A percentile compares a stretch with the other conserved stretches of the same genome.
Conservation (phyloP, 1,140 invertebrate species). For the Drosophila guanche region DNA sequence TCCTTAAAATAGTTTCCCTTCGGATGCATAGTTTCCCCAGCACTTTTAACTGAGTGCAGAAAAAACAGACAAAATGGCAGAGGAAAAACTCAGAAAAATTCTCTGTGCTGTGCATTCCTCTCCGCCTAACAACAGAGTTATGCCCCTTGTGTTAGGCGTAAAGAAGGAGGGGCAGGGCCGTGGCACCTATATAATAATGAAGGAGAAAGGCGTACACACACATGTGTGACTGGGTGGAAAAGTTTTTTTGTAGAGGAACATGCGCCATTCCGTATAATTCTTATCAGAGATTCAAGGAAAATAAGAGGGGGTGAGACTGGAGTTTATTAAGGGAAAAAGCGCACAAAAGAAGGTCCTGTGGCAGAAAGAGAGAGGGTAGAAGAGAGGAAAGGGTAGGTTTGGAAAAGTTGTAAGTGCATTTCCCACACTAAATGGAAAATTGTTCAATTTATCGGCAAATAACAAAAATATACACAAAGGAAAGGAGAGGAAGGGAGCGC, state of each 20-base stretch:
- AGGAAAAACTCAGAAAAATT: conserved; percentile 36
- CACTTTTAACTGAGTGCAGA: background rate
- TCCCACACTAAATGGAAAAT: conserved; percentile 66
- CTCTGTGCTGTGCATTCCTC: conserved; percentile 47
- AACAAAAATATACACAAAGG: conserved; percentile 28
- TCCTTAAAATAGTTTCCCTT: conserved; percentile 36
- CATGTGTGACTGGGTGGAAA: conserved; percentile 12
- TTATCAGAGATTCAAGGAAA: conserved; percentile 38
- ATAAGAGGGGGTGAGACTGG: conserved; percentile 4
- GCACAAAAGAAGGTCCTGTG: conserved; percentile 15
- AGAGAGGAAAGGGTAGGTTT: background rate
- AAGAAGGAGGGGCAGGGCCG: conserved; percentile 18
- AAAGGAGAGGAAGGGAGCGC: too few species aligned
- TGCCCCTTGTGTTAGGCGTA: conserved; percentile 9
- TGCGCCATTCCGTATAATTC: conserved; percentile 43
- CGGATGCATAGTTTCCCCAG: conserved; percentile 19
- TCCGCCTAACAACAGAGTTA: conserved; percentile 38
- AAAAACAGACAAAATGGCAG: conserved; percentile 29
- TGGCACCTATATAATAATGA: conserved; percentile 42
- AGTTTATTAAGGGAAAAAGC: conserved; percentile 60
- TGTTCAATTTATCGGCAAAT: conserved; percentile 65
- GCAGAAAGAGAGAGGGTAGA: conserved; percentile 6
- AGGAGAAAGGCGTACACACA: conserved; percentile 2
- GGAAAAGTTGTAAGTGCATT: conserved; percentile 70
- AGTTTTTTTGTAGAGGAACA: conserved; percentile 54